Conservation (phyloP, 1,140 invertebrate species). For the Diabrotica undecimpunctata region DNA sequence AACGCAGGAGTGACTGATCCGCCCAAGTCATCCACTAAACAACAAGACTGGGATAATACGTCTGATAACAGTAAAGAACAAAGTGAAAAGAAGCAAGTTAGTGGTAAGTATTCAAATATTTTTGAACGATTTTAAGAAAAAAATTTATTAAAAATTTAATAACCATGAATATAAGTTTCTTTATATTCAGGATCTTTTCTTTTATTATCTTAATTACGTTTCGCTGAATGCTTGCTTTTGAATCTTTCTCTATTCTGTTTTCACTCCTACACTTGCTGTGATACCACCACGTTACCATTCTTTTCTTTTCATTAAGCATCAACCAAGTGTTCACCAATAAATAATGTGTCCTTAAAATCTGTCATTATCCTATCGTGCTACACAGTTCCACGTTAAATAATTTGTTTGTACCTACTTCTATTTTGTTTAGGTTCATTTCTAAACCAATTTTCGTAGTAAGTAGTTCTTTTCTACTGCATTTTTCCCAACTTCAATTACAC, state of each 20-base stretch:
- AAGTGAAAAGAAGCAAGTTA: not conserved
- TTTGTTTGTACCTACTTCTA: too few relatives aligned
- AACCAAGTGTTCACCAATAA: too few relatives aligned
- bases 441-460: too few relatives aligned
- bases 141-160: too few relatives aligned
- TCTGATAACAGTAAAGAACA: conserved; percentile 24
- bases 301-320: too few relatives aligned
- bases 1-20: conserved; percentile 25
- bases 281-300: too few relatives aligned
- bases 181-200: not conserved
- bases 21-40: conserved; percentile 28
- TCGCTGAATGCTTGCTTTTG: not conserved
- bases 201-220: not conserved
- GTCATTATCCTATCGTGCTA: too few relatives aligned
- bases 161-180: not conserved
- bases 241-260: not conserved
- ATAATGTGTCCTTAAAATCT: too few relatives aligned
- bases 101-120: not conserved
- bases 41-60: conserved; percentile 35
- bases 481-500: too few relatives aligned
- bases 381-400: too few relatives aligned
- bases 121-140: not conserved
- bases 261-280: not conserved
- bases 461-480: too few relatives aligned
- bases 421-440: too few relatives aligned